A percentile compares a stretch with the other conserved stretches of the same genome.
Evolutionary conservation across 2,113 vertebrate species (phyloP).

Genomic region (Cynopterus brachyotis): DNA sequence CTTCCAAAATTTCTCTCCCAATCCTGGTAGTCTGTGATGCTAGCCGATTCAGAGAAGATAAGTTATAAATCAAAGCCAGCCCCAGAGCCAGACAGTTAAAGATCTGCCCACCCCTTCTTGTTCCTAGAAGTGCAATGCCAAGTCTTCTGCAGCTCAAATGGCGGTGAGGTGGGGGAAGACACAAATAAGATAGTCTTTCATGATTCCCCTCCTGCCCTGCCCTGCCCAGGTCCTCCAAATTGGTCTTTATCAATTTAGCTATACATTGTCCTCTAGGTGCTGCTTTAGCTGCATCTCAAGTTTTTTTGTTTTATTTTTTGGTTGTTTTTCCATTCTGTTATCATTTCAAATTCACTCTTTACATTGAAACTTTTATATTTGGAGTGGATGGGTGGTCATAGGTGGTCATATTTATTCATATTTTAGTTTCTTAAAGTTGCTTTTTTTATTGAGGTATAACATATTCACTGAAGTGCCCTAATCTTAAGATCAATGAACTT

Average conservation of each 20-base stretch:
- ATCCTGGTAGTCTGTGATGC: neutral
- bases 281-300: neutral
- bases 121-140: too few species aligned
- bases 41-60: neutral
- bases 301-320: neutral
- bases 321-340: neutral
- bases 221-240: neutral
- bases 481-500: neutral
- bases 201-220: neutral
- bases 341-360: neutral
- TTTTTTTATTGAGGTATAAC: neutral
- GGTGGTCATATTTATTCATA: neutral
- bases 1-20: neutral
- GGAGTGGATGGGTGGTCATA: neutral
- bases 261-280: neutral
- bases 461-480: neutral
- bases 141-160: neutral
- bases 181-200: neutral
- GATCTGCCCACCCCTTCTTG: neutral
- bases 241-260: neutral
- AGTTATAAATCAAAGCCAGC: neutral
- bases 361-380: neutral
- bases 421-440: neutral
- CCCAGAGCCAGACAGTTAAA: neutral
- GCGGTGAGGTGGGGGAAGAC: neutral